Base-by-base conservation (phyloP, 37 sponge, comb jelly and placozoan genomes). In the Tethya wilhelma region DNA sequence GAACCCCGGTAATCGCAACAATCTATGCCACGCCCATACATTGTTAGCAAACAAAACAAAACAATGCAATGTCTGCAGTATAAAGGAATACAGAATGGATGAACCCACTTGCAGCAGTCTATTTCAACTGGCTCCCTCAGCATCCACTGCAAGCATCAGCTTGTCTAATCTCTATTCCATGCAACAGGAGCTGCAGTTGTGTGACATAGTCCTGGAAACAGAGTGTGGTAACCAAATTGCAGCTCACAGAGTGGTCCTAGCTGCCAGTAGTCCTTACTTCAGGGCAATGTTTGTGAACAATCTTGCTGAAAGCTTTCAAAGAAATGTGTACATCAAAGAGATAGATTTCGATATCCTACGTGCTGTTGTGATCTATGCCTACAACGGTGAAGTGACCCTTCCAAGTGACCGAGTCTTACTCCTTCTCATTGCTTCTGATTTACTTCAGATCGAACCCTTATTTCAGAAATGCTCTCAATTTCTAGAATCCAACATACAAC, bases 261-360 rank as follows among this genome's bases (percentile, higher is more conserved):
- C 89, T 0, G 77, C 79, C 28, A 14, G 46, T 34, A 78, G 79
- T 32, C 77, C 89, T 28, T 88, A 71, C 72, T 88, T 88, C 79
- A 59, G 58, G 12, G 77, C 79, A 0, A 83, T 88, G 89, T 88
- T 88, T 36, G 67, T 68, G 33, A 59, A 30, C 38, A 43, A 75
- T 36, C 78, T 88, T 6, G 64, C 44, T 34, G 89, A 88, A 39
- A 64, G 42, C n/a, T 77, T 26, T 3, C 45, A 71, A n/a, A 53
- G 36, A n/a, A 40, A 33, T 2, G 79, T 88, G 14, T 23, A 41
- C 44, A n/a, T 88, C 26, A 62, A 37, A 23, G 78, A 88, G 3
- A 60, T 78, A 22, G 84, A 77, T 4, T 22, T 34, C 29, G 73
- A 77, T 31, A 45, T 82, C 17, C 56, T 88, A 28, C 12, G 29